These are phyloP conservation scores for Trichogramma evanescens DNA, from an alignment of 2,888 invertebrate genomes.

Conservation along the genomic window DNA sequence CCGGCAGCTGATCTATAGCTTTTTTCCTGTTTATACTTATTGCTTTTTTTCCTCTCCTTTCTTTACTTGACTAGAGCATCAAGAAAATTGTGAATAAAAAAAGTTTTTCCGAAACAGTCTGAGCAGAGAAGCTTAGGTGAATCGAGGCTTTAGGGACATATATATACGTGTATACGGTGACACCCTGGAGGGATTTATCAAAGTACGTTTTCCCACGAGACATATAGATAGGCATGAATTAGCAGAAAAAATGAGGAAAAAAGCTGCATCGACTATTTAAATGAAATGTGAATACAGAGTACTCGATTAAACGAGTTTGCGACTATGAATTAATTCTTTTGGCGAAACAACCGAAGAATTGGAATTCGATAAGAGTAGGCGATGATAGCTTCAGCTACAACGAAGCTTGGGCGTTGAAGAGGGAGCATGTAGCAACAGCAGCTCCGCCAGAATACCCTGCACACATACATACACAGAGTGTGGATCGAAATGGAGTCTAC, in stretches of 20 bases:
- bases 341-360: too few relatives aligned
- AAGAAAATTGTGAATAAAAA: conserved; percentile 30
- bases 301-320: background rate
- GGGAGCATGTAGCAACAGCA: too few relatives aligned
- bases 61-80: too few relatives aligned
- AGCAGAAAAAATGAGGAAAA: conserved; percentile 4
- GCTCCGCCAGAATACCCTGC: too few relatives aligned
- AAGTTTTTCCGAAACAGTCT: background rate
- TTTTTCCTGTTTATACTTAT: too few relatives aligned
- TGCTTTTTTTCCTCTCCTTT: too few relatives aligned
- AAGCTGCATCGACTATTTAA: background rate
- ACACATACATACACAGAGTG: background rate
- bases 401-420: too few relatives aligned
- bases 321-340: background rate
- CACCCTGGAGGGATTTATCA: background rate
- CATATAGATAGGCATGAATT: conserved; percentile 11
- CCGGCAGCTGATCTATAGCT: conserved; percentile 21
- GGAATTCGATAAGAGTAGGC: background rate
- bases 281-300: background rate
- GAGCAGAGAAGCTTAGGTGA: conserved; percentile 2
- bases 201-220: background rate
- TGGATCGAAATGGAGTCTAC: conserved; percentile 20
- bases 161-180: background rate
- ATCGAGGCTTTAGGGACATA: background rate
- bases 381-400: background rate